A percentile compares a stretch with the other conserved stretches of the same genome.
Evolutionary conservation across 2,113 vertebrate genomes (phyloP).

Genomic region (Hirundichthys speculiger): DNA sequence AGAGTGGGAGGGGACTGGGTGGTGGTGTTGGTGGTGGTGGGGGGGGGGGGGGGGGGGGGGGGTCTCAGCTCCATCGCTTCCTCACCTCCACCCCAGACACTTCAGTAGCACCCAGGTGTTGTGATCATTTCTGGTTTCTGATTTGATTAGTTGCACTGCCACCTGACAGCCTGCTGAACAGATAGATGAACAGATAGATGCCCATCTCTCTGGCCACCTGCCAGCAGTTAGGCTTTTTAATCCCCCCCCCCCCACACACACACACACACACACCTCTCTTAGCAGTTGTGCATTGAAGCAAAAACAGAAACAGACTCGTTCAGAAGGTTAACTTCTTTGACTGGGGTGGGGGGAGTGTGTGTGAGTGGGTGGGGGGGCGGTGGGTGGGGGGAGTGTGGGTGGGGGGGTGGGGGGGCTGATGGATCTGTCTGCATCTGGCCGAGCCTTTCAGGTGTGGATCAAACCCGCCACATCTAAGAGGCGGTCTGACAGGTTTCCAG

Average conservation of each 20-base stretch:
- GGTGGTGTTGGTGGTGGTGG: slow-evolving; percentile 7
- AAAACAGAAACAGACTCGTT: slow-evolving; percentile 16
- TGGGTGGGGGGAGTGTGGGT: too few species aligned
- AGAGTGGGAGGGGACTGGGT: neutral
- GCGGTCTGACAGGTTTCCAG: slow-evolving; percentile 52
- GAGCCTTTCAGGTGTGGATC: slow-evolving; percentile 40
- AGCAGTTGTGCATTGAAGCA: neutral
- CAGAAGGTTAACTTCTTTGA: slow-evolving; percentile 39
- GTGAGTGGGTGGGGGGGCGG: too few species aligned
- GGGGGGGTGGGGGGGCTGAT: too few species aligned
- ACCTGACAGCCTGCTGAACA: slow-evolving; percentile 47
- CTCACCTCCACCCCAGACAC: slow-evolving; percentile 45
- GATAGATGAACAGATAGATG: slow-evolving; percentile 10
- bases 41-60: slow-evolving; percentile 7
- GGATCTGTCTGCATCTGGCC: slow-evolving; percentile 37
- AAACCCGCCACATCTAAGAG: slow-evolving; percentile 21
- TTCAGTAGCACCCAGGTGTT: slow-evolving; percentile 43
- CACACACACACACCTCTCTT: neutral
- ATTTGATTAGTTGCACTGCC: slow-evolving; percentile 53
- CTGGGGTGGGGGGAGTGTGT: too few species aligned
- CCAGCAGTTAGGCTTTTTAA: slow-evolving; percentile 23
- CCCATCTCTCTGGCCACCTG: slow-evolving; percentile 44
- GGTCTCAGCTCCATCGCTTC: slow-evolving; percentile 32
- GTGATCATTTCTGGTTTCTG: slow-evolving; percentile 36
- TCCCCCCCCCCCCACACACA: too few species aligned